Base-by-base conservation (phyloP, 2,888 invertebrate genomes). In the Catocala sponsa region DNA sequence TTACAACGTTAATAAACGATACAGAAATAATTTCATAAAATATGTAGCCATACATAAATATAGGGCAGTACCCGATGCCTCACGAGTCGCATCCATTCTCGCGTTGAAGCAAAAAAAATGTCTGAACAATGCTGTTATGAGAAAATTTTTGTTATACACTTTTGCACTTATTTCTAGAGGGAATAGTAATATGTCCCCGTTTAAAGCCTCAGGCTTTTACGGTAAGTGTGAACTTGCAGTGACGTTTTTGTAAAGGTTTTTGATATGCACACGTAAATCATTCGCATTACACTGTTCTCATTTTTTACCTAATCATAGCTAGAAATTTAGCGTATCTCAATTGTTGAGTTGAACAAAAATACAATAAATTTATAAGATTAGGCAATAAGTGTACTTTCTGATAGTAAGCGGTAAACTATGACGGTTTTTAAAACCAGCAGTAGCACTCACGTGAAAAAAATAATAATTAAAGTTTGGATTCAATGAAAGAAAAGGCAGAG, bases 1-100 rank as follows among this genome's bases (percentile, higher is more conserved):
- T 25, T 25, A 25, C 25, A 25, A 25, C 25, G 25, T 25, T 38
- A 38, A 38, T 7, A 38, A 38, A 38, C 35, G 35, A 25, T 38
- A 38, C 35, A 9, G 2, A 38, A 38, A 38, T 38, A 6, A 6
- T 38, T 38, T 38, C 46, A 46, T 46, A 25, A 15, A 9, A 46
- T 44, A 44, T 12, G 13, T 44, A 15, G 10, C 4, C 4, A 9
- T 10, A 46, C 46, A 46, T 46, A 46, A 15, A 46, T 46, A 46
- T 46, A 44, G 42, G 52, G 35, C 53, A 52, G 50, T 41, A 55
- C 15, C 25, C 4, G 4, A 25, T 43, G 63, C 46, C 55, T 50
- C 49, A 11, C 12, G 58, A 57, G 56, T 59, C 25, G 15, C 47
- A 65, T 63, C 49, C 63, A 71, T 71, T 64, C 63, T 64, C 43